Evolutionary conservation across 2,888 invertebrate genomes (phyloP).

Genomic region (Drosophila heteroneura): DNA sequence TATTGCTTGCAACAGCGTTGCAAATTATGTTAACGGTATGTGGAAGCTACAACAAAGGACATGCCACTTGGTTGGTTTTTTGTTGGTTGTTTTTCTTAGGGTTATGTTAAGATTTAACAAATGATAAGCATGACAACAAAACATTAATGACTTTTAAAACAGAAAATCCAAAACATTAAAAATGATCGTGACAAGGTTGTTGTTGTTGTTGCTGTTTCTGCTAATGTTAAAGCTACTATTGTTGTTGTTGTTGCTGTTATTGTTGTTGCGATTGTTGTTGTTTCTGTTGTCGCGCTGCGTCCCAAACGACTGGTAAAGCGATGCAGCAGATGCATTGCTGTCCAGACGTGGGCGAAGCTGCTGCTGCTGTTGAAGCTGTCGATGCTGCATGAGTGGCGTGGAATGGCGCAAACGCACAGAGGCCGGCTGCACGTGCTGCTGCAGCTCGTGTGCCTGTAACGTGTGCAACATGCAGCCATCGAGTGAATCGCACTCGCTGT

Average conservation of each 20-base stretch:
- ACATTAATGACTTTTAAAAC: constrained; percentile 69
- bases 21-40: constrained; percentile 2
- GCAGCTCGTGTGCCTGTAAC: constrained; percentile 53
- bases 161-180: constrained; percentile 85
- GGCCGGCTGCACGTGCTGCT: constrained; percentile 67
- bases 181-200: constrained; percentile 83
- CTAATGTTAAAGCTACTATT: constrained; percentile 55
- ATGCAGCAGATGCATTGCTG: constrained; percentile 49
- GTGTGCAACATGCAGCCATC: constrained; percentile 57
- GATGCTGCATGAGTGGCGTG: constrained; percentile 73
- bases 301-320: constrained; percentile 72
- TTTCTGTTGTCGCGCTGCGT: constrained; percentile 33
- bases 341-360: constrained; percentile 56
- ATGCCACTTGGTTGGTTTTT: constrained; percentile 35
- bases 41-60: constrained; percentile 48
- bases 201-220: constrained; percentile 66
- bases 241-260: constrained; percentile 54
- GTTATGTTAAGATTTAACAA: constrained; percentile 30
- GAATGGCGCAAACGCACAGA: constrained; percentile 80
- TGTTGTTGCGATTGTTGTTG: constrained; percentile 43
- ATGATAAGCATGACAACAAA: constrained; percentile 27
- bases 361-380: constrained; percentile 47
- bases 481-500: constrained; percentile 55
- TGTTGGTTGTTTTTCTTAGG: not conserved
- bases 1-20: constrained; percentile 4